Evolutionary conservation across 2,113 vertebrate genomes (phyloP).

Genomic region (Entomyzon cyanotis): DNA sequence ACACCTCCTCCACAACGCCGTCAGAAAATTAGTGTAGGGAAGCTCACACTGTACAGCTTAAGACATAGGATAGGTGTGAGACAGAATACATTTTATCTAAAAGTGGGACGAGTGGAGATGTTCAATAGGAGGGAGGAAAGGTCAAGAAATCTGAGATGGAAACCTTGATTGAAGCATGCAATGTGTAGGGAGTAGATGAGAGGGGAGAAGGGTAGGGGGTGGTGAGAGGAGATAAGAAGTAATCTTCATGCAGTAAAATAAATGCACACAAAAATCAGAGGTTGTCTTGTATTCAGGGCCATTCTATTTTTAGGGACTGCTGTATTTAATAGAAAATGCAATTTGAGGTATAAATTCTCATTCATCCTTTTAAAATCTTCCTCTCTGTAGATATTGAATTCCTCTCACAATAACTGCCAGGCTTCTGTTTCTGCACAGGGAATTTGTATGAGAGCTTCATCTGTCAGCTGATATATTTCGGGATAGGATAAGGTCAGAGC

Average conservation of each 20-base stretch:
- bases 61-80: not conserved
- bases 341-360: not conserved
- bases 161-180: not conserved
- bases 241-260: not conserved
- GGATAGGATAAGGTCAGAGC: not conserved
- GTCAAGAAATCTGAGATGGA: not conserved
- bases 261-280: not conserved
- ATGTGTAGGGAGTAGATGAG: not conserved
- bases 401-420: constrained; percentile 8
- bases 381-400: not conserved
- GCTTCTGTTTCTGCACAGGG: not conserved
- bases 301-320: constrained; percentile 11
- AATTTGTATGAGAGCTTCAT: not conserved
- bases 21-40: not conserved
- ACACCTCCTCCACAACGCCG: not conserved
- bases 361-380: constrained; percentile 14
- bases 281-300: not conserved
- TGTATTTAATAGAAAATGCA: constrained; percentile 18
- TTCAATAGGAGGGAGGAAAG: not conserved
- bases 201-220: accelerated
- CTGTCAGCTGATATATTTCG: not conserved
- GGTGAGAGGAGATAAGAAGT: not conserved
- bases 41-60: not conserved
- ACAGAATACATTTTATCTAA: not conserved
- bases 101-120: not conserved